Conservation (phyloP, 2,113 vertebrate genomes). For the Sander vitreus region DNA sequence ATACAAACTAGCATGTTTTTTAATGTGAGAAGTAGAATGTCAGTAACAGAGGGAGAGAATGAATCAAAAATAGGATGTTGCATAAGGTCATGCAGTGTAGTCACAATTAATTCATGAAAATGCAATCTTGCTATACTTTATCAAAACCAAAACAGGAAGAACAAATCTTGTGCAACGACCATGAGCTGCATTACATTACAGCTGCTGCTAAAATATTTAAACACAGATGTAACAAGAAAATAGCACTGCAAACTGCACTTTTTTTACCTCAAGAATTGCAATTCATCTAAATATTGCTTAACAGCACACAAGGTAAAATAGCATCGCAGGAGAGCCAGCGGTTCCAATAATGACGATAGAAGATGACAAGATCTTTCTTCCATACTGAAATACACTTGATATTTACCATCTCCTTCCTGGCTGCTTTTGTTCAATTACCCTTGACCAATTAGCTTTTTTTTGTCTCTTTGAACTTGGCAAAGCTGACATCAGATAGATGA, state of each 20-base stretch:
- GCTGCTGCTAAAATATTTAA: constrained; percentile 30
- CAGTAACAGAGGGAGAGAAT: not conserved
- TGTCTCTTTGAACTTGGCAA: constrained; percentile 57
- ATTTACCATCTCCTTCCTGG: constrained; percentile 53
- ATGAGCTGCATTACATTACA: constrained; percentile 35
- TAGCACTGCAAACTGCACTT: not conserved
- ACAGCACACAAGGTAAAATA: constrained; percentile 22
- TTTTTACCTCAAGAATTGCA: constrained; percentile 25
- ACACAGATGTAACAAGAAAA: constrained; percentile 28
- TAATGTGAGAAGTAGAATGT: not conserved
- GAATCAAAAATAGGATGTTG: not conserved
- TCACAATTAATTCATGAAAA: constrained; percentile 51
- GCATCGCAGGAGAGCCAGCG: constrained; percentile 14
- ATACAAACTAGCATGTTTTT: not conserved
- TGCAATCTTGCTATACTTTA: constrained; percentile 32
- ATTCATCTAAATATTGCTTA: constrained; percentile 52
- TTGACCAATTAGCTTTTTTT: constrained; percentile 67
- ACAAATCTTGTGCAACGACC: constrained; percentile 31
- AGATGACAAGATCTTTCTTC: constrained; percentile 51
- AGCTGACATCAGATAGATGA: constrained; percentile 71
- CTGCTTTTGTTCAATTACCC: constrained; percentile 65
- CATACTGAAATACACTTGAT: constrained; percentile 43
- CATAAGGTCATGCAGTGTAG: constrained; percentile 19
- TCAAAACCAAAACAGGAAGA: constrained; percentile 36
- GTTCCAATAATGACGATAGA: constrained; percentile 56